Conservation (phyloP, 2,113 vertebrate species). For the Pseudonaja textilis region DNA sequence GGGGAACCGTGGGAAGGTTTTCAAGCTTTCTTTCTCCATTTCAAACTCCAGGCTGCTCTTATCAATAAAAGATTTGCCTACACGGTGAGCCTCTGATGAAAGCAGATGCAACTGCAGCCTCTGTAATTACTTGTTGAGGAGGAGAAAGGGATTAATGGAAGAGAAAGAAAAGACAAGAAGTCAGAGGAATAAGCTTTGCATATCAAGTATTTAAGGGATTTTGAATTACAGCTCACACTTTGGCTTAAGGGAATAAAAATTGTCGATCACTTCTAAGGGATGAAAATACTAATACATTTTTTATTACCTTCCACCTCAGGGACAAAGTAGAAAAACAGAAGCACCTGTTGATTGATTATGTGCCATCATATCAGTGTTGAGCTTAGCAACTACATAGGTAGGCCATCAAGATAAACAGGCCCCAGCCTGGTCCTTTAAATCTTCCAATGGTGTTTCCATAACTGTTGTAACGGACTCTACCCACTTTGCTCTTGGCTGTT, state of each 20-base stretch:
- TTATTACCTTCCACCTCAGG: constrained; percentile 20
- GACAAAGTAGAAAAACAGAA: not conserved
- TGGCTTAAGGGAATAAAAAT: constrained; percentile 37
- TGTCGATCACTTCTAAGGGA: constrained; percentile 52
- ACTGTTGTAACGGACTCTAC: not conserved
- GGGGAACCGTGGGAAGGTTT: constrained; percentile 50
- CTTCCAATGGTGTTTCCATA: not conserved
- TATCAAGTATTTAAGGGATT: not conserved
- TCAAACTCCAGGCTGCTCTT: constrained; percentile 49
- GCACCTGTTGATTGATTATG: not conserved
- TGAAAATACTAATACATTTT: constrained; percentile 49
- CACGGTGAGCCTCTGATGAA: constrained; percentile 58
- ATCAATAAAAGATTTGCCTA: constrained; percentile 71
- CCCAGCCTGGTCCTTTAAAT: not conserved
- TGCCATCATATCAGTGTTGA: not conserved
- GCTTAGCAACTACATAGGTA: not conserved
- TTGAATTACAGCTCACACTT: constrained; percentile 62
- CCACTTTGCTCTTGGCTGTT: not conserved
- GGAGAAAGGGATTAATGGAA: not conserved
- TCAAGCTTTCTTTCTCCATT: constrained; percentile 49
- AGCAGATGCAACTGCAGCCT: constrained; percentile 69
- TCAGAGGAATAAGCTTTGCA: constrained; percentile 32
- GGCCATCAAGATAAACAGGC: not conserved
- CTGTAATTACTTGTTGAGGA: constrained; percentile 75
- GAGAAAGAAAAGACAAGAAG: constrained; percentile 7